These are phyloP conservation scores for Knipowitschia caucasica DNA, from an alignment of 2,797 vertebrate genomes.

Conservation along the genomic window DNA sequence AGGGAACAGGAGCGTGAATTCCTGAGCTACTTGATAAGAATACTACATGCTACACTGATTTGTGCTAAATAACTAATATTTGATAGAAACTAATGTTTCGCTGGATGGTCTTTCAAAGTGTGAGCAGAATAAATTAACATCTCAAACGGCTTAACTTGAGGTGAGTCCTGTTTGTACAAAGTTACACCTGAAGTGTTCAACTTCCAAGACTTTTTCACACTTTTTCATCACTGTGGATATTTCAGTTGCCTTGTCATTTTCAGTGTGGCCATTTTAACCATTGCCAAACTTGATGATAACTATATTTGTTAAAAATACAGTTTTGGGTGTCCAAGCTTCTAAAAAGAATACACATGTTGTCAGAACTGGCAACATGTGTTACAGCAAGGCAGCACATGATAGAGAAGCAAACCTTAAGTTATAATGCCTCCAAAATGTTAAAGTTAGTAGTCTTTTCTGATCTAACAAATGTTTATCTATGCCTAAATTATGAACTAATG, in stretches of 20 bases:
- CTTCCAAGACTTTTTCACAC: neutral
- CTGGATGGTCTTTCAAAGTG: slow-evolving; percentile 53
- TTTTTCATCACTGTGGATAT: neutral
- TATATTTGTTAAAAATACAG: no score
- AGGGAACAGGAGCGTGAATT: slow-evolving; percentile 57
- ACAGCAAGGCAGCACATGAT: no score
- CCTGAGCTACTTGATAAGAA: slow-evolving; percentile 59
- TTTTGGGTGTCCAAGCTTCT: no score
- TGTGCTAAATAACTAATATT: slow-evolving; percentile 67
- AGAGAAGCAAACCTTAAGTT: no score
- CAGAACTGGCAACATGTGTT: no score
- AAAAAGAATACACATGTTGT: no score
- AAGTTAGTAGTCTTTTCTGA: no score
- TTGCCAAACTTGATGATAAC: no score
- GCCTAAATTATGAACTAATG: no score
- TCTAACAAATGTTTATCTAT: no score
- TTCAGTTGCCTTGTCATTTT: neutral
- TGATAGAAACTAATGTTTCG: slow-evolving; percentile 64
- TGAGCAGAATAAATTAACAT: slow-evolving; percentile 68
- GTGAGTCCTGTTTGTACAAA: neutral
- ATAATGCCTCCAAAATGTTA: no score
- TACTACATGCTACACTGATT: slow-evolving; percentile 60
- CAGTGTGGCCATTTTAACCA: no score
- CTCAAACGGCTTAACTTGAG: slow-evolving; percentile 34
- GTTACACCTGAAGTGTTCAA: neutral